These are phyloP conservation scores for Smithornis capensis DNA, from an alignment of 2,113 vertebrate genomes.

Conservation along the genomic window DNA sequence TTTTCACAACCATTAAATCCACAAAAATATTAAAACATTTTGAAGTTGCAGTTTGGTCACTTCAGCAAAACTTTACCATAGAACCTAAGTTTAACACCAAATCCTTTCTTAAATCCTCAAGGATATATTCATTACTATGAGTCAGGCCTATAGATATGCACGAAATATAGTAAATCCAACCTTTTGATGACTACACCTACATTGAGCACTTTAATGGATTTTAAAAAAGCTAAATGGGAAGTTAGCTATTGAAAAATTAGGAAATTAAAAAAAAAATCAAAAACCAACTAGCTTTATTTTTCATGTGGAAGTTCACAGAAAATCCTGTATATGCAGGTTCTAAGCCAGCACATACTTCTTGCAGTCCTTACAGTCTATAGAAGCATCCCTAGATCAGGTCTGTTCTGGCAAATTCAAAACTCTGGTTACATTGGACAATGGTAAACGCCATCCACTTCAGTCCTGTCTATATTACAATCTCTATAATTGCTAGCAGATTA, in stretches of 20 bases:
- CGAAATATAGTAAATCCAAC: background rate
- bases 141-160: background rate
- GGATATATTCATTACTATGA: background rate
- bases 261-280: background rate
- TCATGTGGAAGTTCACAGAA: background rate
- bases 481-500: background rate
- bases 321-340: background rate
- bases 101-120: background rate
- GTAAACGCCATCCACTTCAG: background rate
- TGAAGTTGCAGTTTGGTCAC: background rate
- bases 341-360: background rate
- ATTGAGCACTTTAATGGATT: background rate
- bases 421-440: background rate
- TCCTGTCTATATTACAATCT: background rate
- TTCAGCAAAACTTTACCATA: background rate
- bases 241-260: background rate
- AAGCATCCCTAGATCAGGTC: background rate
- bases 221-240: background rate
- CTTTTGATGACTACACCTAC: background rate
- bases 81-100: background rate
- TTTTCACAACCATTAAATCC: constrained; percentile 6
- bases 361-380: background rate
- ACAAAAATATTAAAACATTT: background rate
- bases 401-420: background rate
- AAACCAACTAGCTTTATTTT: background rate